A percentile compares a stretch with the other conserved stretches of the same genome.
Evolutionary conservation across 2,797 vertebrate species (phyloP).

Genomic region (Spinus olivaceus): DNA sequence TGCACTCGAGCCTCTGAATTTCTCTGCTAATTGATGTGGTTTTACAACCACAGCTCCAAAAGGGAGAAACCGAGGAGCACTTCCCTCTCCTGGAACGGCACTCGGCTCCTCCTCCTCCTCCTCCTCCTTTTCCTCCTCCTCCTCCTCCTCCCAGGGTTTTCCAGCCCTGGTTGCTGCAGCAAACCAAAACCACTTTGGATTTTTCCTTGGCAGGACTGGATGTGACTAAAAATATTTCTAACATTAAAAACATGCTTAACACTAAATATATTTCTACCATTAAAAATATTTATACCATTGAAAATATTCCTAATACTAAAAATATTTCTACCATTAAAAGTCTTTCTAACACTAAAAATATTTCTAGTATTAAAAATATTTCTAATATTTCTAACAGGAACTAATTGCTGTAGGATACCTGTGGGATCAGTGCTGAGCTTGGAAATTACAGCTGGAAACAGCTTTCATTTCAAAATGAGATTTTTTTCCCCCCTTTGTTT

Average conservation of each 20-base stretch:
- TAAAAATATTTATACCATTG: neutral
- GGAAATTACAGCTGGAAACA: neutral
- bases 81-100: neutral
- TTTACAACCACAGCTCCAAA: neutral
- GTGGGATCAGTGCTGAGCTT: neutral
- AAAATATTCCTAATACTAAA: neutral
- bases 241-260: no score
- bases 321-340: neutral
- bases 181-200: neutral
- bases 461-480: neutral
- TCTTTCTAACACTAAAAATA: neutral
- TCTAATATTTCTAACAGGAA: neutral
- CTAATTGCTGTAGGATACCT: neutral
- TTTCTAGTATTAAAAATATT: no score
- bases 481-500: rapidly evolving
- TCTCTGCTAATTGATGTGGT: neutral
- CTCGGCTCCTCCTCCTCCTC: neutral
- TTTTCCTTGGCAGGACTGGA: neutral
- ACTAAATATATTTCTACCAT: neutral
- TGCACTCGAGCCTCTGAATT: neutral
- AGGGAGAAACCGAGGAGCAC: neutral
- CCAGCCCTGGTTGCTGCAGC: neutral
- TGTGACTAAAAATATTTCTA: neutral
- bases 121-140: neutral
- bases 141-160: neutral